A percentile compares a stretch with the other conserved stretches of the same genome.
These are phyloP conservation scores for Cyclopterus lumpus DNA, from an alignment of 2,797 vertebrate species.

Conservation along the genomic window DNA sequence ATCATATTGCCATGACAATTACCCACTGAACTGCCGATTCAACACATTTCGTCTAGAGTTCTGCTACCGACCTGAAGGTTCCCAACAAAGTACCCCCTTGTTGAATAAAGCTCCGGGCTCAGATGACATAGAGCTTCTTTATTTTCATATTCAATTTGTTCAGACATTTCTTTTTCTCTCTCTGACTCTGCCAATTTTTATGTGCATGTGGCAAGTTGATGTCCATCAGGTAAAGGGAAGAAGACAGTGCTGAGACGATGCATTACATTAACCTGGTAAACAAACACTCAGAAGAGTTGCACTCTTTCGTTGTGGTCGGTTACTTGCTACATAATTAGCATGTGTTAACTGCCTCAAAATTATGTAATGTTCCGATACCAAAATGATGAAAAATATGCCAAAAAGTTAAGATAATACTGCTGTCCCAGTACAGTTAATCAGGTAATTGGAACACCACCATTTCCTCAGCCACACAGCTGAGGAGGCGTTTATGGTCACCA, in stretches of 20 bases:
- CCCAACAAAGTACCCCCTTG: not conserved
- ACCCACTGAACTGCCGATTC: not conserved
- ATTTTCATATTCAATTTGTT: not conserved
- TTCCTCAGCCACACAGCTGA: constrained; percentile 23
- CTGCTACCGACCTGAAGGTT: not conserved
- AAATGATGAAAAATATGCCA: not conserved
- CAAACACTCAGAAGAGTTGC: not conserved
- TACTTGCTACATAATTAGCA: constrained; percentile 1
- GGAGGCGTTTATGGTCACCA: constrained; percentile 5
- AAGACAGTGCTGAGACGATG: not conserved
- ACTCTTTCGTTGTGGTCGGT: not conserved
- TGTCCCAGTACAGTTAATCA: not conserved
- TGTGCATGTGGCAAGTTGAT: not conserved
- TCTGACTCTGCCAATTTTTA: not conserved
- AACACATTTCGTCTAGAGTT: not conserved
- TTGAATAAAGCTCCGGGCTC: not conserved
- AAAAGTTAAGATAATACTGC: constrained; percentile 8
- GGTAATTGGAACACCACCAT: constrained; percentile 1
- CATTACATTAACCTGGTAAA: not conserved
- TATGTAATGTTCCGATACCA: not conserved
- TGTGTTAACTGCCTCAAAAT: not conserved
- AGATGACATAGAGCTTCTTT: not conserved
- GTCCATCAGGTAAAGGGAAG: not conserved
- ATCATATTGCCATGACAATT: not conserved
- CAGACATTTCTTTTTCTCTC: not conserved